phyloP scores from a whole-genome alignment of 2,888 invertebrate species.

The Microplitis deprimator region DNA sequence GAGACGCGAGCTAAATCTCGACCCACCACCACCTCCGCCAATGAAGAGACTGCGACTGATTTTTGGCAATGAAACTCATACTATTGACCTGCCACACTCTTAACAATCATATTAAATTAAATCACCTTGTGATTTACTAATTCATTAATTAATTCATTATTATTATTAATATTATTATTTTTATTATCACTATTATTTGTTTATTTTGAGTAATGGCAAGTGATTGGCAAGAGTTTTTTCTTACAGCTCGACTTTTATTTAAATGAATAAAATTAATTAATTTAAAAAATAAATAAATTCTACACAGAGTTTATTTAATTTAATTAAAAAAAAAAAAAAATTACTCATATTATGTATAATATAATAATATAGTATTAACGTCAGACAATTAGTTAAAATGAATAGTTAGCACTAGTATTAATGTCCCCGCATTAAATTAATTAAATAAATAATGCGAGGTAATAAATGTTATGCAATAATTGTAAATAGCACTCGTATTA shows the following conservation, averaged over 20 bases:
- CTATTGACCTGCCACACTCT: constrained; percentile 89
- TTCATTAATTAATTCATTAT: constrained; percentile 9
- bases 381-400: constrained; percentile 47
- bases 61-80: constrained; percentile 90
- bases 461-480: constrained; percentile 47
- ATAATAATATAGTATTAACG: constrained; percentile 45
- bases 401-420: constrained; percentile 50
- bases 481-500: constrained; percentile 53
- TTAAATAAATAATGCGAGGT: constrained; percentile 41
- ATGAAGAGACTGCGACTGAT: constrained; percentile 90
- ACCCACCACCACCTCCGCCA: constrained; percentile 78
- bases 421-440: constrained; percentile 40
- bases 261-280: too few relatives aligned
- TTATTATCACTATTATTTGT: neutral
- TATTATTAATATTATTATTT: neutral
- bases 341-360: constrained; percentile 36
- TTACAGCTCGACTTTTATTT: neutral
- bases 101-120: constrained; percentile 59
- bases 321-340: constrained; percentile 22
- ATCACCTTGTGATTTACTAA: constrained; percentile 40
- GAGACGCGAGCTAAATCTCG: constrained; percentile 67
- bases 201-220: neutral
- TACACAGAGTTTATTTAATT: neutral
- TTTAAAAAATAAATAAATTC: too few relatives aligned
- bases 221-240: neutral